Evolutionary conservation across 2,797 vertebrate genomes (phyloP).

Genomic region (Microcaecilia unicolor): DNA sequence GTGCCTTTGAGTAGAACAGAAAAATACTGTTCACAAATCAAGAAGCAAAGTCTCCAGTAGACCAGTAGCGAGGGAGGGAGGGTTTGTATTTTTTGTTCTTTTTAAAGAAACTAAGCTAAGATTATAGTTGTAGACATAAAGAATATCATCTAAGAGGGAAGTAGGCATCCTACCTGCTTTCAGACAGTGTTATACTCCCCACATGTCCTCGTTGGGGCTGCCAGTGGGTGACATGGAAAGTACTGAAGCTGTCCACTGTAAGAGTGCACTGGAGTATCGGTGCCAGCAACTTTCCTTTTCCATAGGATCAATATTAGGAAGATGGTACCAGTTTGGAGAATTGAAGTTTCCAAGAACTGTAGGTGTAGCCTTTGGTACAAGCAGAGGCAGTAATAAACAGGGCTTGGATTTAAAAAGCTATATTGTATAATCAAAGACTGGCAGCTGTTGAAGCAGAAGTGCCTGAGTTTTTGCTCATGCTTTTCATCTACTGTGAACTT

Average conservation of each 20-base stretch:
- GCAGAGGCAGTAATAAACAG: background rate
- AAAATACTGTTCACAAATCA: background rate
- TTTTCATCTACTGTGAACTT: background rate
- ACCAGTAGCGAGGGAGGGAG: slow-evolving; percentile 12
- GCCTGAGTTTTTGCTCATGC: slow-evolving; percentile 23
- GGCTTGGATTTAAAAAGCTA: slow-evolving; percentile 8
- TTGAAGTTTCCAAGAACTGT: background rate
- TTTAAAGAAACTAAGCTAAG: no score
- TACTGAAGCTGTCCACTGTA: no score
- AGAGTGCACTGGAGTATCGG: no score
- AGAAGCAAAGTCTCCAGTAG: slow-evolving; percentile 19
- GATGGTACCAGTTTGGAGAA: background rate
- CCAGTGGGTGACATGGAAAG: no score
- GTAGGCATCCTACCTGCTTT: background rate
- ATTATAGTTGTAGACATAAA: slow-evolving; percentile 6
- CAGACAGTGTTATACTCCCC: background rate
- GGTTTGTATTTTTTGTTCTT: no score
- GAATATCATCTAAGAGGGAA: no score
- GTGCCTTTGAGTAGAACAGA: slow-evolving; percentile 32
- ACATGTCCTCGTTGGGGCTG: background rate
- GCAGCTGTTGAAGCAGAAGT: slow-evolving; percentile 27
- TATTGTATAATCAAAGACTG: slow-evolving; percentile 10
- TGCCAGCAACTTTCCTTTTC: background rate
- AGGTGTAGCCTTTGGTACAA: fast-evolving
- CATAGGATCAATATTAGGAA: background rate